Evolutionary conservation across 2,797 vertebrate genomes (phyloP), one percentile per base, ranked within the genome.

Genomic region (Tadarida brasiliensis): DNA sequence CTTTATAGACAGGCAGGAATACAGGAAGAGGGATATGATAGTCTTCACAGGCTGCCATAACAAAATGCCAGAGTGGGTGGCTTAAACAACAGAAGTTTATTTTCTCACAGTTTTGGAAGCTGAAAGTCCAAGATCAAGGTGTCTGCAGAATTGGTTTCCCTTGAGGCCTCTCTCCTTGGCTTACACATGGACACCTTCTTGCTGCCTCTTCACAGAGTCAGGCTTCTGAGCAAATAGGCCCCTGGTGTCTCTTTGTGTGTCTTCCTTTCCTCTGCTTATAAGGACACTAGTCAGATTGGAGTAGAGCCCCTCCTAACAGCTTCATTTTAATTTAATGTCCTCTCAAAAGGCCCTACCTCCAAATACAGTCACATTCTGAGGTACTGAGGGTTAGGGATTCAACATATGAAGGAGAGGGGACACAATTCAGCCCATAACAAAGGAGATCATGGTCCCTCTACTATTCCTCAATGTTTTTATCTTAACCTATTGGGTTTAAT

Each of bases 301-400:
- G 61, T 71, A 85, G 56, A n/a, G 14, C 7, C 11, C 24, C 63
- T 51, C 5, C n/a, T 71, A 85, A 67, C 26, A 26, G 49, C 73
- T 56, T 80, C 39, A 20, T 84, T 65, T 91, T 56, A 71, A 89
- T n/a, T 76, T 67, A 51, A 84, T 56, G 70, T 68, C 16, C 54
- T 76, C 68, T 95, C 94, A 84, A 95, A 94, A 90, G 39, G 19
- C 24, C 28, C 44, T 87, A 33, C 92, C 33, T 95, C 61, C 88
- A 94, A 96, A 94, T 95, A 84, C 10, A 81, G 12, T 67, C 67
- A 82, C 54, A 85, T 88, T 93, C 61, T 77, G 68, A 91, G 33
- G 61, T n/a, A 67, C 33, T 82, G 47, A 26, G 70, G 20, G 1
- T 57, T 86, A 67, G 26, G 11, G 20, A 16, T 87, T 96, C 83